Conservation (phyloP, 2,888 invertebrate genomes). For the Synergus japonicus region DNA sequence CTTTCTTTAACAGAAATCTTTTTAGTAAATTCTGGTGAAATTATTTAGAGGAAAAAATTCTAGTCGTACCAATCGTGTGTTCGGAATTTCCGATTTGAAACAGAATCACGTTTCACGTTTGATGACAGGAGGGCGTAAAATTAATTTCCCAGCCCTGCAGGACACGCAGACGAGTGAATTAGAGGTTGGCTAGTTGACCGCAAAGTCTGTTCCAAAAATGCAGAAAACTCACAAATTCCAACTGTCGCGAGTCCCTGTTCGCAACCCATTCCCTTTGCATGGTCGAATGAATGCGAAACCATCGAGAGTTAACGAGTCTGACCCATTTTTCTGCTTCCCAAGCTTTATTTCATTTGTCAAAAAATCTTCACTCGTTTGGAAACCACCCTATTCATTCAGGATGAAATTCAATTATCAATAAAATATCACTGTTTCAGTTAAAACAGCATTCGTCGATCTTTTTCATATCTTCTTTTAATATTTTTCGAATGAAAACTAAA, state of each 20-base stretch:
- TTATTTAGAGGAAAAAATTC: neutral
- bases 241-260: constrained; percentile 13
- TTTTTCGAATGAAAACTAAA: too few relatives aligned
- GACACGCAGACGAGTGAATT: constrained; percentile 57
- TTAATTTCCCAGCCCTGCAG: constrained; percentile 47
- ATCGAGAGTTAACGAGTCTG: constrained; percentile 69
- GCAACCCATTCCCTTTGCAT: constrained; percentile 18
- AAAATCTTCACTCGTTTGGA: neutral
- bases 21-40: neutral
- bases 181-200: constrained; percentile 54
- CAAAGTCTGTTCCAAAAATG: constrained; percentile 47
- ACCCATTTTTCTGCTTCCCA: constrained; percentile 63
- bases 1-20: neutral
- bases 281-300: constrained; percentile 48
- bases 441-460: neutral
- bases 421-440: neutral
- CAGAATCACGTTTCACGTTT: constrained; percentile 11
- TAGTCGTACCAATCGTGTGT: neutral
- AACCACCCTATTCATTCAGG: neutral
- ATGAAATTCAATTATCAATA: neutral
- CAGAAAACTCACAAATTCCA: constrained; percentile 49
- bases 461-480: too few relatives aligned
- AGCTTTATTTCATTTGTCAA: constrained; percentile 44
- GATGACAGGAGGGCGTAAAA: constrained; percentile 43
- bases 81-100: neutral